Conservation (phyloP, 2,113 vertebrate genomes). For the Amblyopsis rosae region DNA sequence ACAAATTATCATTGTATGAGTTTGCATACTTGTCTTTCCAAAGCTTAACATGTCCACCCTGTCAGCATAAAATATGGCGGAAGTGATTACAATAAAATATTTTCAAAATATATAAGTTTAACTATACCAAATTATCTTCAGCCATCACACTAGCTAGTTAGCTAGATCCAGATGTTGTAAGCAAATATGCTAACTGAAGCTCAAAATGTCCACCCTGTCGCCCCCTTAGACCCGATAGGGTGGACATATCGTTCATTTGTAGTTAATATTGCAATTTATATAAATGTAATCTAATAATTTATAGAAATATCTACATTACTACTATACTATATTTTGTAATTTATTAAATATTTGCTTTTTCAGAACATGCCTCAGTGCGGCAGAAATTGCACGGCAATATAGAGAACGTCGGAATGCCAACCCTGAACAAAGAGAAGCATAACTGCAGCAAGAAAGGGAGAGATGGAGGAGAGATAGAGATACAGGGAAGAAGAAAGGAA, state of each 20-base stretch:
- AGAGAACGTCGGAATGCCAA: too few relatives aligned
- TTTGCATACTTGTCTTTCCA: not conserved
- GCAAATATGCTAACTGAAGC: conserved; percentile 7
- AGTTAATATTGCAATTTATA: not conserved
- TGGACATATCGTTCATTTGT: not conserved
- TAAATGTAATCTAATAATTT: not conserved
- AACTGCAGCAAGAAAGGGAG: too few relatives aligned
- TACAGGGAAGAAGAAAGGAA: too few relatives aligned
- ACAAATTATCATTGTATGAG: not conserved
- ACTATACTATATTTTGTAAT: too few relatives aligned
- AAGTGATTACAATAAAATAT: conserved; percentile 2
- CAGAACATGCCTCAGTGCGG: too few relatives aligned
- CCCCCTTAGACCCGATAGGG: not conserved
- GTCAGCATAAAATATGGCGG: not conserved
- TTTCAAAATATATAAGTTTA: conserved; percentile 8
- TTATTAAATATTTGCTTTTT: too few relatives aligned
- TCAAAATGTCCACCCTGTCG: conserved; percentile 8
- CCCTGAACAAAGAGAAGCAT: too few relatives aligned
- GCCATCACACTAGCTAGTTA: conserved; percentile 11
- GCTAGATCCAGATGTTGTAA: conserved; percentile 7
- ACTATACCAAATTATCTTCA: conserved; percentile 12
- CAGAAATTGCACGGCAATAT: too few relatives aligned
- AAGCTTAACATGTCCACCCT: conserved; percentile 2
- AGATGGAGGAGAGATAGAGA: too few relatives aligned
- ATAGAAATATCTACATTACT: too few relatives aligned